Percentiles rank a stretch among this genome's conserved stretches.
Conservation (phyloP, 2,888 invertebrate species). For the Drosophila emarginata region DNA sequence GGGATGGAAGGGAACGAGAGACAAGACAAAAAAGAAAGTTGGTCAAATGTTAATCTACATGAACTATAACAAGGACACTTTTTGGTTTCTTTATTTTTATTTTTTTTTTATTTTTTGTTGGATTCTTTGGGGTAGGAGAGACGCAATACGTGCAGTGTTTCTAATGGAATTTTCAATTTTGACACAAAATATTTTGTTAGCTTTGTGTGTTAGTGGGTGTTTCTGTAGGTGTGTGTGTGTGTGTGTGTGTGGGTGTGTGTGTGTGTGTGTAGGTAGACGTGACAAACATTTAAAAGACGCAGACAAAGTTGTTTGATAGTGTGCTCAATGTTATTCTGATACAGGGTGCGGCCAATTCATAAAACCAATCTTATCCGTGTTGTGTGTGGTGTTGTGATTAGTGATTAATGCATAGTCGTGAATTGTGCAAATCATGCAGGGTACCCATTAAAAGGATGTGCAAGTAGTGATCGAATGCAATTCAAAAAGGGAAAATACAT, state of each 20-base stretch:
- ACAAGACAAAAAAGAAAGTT: conserved; percentile 31
- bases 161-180: conserved; percentile 60
- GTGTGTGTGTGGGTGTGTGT: conserved; percentile 24
- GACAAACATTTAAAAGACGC: conserved; percentile 45
- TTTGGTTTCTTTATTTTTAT: neutral
- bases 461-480: neutral
- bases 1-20: conserved; percentile 16
- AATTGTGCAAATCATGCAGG: conserved; percentile 8
- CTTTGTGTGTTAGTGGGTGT: conserved; percentile 14
- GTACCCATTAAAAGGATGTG: conserved; percentile 17
- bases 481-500: neutral
- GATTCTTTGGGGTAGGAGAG: conserved; percentile 5
- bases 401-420: conserved; percentile 24
- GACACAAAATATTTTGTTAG: conserved; percentile 2
- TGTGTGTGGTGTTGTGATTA: conserved; percentile 4
- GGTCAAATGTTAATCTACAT: conserved; percentile 41
- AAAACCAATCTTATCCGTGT: conserved; percentile 49
- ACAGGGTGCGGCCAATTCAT: conserved; percentile 56
- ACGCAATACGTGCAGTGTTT: conserved; percentile 41
- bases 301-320: conserved; percentile 20
- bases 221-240: conserved; percentile 33
- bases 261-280: conserved; percentile 21
- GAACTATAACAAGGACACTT: neutral
- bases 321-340: conserved; percentile 39
- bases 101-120: neutral